Evolutionary conservation across 2,113 vertebrate genomes (phyloP).

Genomic region (Natator depressus): DNA sequence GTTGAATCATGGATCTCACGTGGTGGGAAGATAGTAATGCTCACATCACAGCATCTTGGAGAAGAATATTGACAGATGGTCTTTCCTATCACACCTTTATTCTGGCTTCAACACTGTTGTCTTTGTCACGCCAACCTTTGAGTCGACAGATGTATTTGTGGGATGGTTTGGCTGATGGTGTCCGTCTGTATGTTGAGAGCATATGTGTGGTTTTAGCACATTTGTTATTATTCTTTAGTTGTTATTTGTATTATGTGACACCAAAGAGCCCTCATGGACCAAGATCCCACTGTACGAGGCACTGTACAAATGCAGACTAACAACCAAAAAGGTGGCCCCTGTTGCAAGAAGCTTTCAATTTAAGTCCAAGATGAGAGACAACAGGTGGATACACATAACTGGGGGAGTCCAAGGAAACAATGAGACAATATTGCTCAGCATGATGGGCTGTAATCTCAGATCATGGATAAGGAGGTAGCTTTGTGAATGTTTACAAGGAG

Average conservation of each 20-base stretch:
- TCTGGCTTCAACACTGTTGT: background rate
- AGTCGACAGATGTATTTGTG: background rate
- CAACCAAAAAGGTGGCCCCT: background rate
- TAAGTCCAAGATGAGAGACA: background rate
- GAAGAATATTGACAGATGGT: background rate
- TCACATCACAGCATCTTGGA: background rate
- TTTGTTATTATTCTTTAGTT: background rate
- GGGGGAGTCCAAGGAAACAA: background rate
- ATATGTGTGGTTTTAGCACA: background rate
- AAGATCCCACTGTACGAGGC: background rate
- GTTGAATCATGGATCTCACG: accelerated
- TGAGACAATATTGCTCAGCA: background rate
- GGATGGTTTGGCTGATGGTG: background rate
- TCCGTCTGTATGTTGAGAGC: too few relatives aligned
- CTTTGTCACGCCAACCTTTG: background rate
- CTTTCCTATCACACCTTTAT: background rate
- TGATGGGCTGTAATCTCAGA: background rate
- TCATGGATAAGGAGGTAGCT: background rate
- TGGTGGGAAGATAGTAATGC: background rate
- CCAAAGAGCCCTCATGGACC: background rate
- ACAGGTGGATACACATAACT: background rate
- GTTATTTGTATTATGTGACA: background rate
- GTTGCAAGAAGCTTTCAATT: background rate
- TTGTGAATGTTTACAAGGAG: background rate
- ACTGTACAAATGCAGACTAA: background rate